Conservation (phyloP, 2,113 vertebrate species). For the Apus apus region DNA sequence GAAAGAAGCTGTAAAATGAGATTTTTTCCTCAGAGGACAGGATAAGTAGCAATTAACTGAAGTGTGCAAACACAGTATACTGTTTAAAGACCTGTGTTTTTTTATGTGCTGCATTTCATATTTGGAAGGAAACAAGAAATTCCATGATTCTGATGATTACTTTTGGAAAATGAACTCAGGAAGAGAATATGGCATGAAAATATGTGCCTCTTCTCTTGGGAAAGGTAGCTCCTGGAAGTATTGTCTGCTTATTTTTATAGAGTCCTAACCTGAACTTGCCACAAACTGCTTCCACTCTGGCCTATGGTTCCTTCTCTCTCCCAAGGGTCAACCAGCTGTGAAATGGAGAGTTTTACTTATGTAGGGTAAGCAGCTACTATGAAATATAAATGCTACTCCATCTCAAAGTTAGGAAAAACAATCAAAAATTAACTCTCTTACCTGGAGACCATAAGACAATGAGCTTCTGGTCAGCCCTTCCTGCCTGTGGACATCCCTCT, state of each 20-base stretch:
- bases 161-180: background rate
- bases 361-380: background rate
- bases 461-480: background rate
- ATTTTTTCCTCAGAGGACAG: background rate
- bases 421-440: background rate
- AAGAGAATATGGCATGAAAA: background rate
- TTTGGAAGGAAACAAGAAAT: constrained; percentile 11
- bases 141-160: background rate
- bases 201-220: background rate
- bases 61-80: background rate
- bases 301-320: background rate
- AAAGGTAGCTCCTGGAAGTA: background rate
- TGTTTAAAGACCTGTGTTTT: background rate
- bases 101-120: background rate
- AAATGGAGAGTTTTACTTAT: background rate
- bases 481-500: background rate
- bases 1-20: constrained; percentile 22
- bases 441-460: background rate
- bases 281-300: background rate
- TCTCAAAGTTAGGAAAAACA: background rate
- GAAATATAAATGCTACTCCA: background rate
- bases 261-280: background rate
- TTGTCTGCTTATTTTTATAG: background rate
- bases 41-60: background rate
- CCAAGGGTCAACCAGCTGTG: background rate